Percentiles rank a stretch among this genome's conserved stretches.
Conservation (phyloP, 2,888 invertebrate genomes). For the Epicampocera succincta region DNA sequence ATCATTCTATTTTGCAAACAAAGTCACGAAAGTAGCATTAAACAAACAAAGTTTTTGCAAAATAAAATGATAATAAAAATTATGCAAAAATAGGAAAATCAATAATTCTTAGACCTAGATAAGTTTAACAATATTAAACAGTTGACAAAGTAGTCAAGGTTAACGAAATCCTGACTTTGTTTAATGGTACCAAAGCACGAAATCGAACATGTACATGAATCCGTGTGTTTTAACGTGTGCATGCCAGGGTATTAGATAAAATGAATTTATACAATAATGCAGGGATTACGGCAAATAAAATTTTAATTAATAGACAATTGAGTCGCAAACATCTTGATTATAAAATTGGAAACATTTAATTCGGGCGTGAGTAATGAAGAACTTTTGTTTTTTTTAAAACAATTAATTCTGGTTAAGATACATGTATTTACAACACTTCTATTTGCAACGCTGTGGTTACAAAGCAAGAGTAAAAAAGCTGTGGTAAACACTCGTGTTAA, state of each 20-base stretch:
- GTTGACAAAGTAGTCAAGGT: constrained; percentile 75
- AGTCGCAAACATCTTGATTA: too few relatives aligned
- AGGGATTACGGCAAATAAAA: constrained; percentile 13
- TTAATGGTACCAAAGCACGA: constrained; percentile 75
- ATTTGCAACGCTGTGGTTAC: too few relatives aligned
- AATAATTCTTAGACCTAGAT: constrained; percentile 67
- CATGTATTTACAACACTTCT: too few relatives aligned
- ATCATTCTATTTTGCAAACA: constrained; percentile 5
- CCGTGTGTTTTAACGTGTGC: neutral
- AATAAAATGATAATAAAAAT: constrained; percentile 36
- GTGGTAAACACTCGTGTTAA: too few relatives aligned
- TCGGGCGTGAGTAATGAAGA: too few relatives aligned
- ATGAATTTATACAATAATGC: neutral
- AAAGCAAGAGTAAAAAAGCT: too few relatives aligned
- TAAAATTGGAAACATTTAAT: too few relatives aligned
- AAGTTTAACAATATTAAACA: constrained; percentile 67
- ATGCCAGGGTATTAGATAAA: too few relatives aligned
- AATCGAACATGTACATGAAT: constrained; percentile 45
- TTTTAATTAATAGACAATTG: constrained; percentile 26
- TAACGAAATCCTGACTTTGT: constrained; percentile 73
- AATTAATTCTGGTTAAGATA: too few relatives aligned
- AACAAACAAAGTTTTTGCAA: constrained; percentile 30
- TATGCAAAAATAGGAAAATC: constrained; percentile 51
- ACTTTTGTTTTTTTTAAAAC: too few relatives aligned
- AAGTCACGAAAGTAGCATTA: constrained; percentile 11